Evolutionary conservation across 1,140 invertebrate genomes (phyloP).

Genomic region (Centruroides sculpturatus): DNA sequence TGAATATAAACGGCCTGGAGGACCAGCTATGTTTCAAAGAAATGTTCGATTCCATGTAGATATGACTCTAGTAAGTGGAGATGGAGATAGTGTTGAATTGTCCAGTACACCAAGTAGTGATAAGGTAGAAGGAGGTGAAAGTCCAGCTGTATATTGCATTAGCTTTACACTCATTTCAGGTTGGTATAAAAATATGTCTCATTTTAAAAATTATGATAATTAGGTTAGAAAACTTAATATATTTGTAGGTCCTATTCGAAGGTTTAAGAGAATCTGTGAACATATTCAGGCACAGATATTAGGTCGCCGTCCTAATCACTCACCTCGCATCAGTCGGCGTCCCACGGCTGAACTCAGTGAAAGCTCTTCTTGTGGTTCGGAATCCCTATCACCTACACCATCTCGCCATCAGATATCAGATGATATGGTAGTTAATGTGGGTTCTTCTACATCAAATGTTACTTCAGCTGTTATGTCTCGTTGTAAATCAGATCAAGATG

Average conservation of each 20-base stretch:
- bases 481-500: slow-evolving; percentile 22
- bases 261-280: slow-evolving; percentile 89
- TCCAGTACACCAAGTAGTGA: slow-evolving; percentile 49
- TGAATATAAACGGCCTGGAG: slow-evolving; percentile 81
- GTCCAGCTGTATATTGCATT: slow-evolving; percentile 77
- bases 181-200: slow-evolving; percentile 30
- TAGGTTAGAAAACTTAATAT: not conserved
- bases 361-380: slow-evolving; percentile 66
- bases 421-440: slow-evolving; percentile 14
- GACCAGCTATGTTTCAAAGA: slow-evolving; percentile 88
- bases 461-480: slow-evolving; percentile 13
- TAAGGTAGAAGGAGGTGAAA: slow-evolving; percentile 35
- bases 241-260: slow-evolving; percentile 68
- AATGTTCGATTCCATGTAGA: slow-evolving; percentile 88
- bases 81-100: slow-evolving; percentile 34
- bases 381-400: slow-evolving; percentile 40
- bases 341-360: slow-evolving; percentile 49
- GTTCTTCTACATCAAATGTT: not conserved
- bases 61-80: slow-evolving; percentile 32
- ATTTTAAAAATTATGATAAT: not conserved
- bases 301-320: slow-evolving; percentile 34
- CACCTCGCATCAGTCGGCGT: slow-evolving; percentile 47
- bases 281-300: slow-evolving; percentile 85
- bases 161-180: slow-evolving; percentile 92
- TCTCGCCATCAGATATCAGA: slow-evolving; percentile 17